Base-by-base conservation (phyloP, 2,113 vertebrate species). In the Xerus inauris region DNA sequence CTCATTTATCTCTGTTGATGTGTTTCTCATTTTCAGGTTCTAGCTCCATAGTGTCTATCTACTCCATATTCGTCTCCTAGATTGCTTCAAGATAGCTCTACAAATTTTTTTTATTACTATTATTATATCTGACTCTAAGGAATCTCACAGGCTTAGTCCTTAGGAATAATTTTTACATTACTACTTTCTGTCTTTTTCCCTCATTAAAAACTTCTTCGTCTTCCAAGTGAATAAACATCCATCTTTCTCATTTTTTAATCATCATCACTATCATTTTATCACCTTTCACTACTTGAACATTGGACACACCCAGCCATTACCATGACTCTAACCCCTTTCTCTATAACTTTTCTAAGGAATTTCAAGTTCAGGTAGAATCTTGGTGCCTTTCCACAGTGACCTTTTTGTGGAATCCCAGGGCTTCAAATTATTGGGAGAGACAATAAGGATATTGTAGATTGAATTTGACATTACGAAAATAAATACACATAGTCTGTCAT, bases 381-480 rank as follows among this genome's bases (percentile, higher is more conserved):
- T 75, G 0, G 35, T 96, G 38, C 5, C 38, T 26, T 89, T 94
- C 87, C 54, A 84, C 40, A 19, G 19, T 75, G 82, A 91, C 3
- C 1, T 86, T 95, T 95, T 77, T 51, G 32, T 65, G 26, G 28
- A 77, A 62, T 35, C 40, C 4, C 20, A 32, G 69, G 17, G 40
- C 24, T 35, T 86, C 40, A 30, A 19, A 30, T 35, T 14, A 11
- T 87, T 81, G 16, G 24, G 11, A 82, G 32, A 81, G 20, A 35
- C 14, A 81, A 72, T 38, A 87, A 89, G n/a, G 17, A 86, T 62
- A 38, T 82, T 87, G 30, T 30, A 45, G 28, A 45, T 67, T 77
- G 13, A 92, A 40, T 72, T n/a, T 89, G 75, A 87, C 24, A 10
- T 26, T 72, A 30, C 89, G 38, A 93, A 98, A 97, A 91, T 49